Percentiles rank a stretch among this genome's conserved stretches.
Conservation (phyloP, 2,113 vertebrate species). For the Aplodontia rufa region DNA sequence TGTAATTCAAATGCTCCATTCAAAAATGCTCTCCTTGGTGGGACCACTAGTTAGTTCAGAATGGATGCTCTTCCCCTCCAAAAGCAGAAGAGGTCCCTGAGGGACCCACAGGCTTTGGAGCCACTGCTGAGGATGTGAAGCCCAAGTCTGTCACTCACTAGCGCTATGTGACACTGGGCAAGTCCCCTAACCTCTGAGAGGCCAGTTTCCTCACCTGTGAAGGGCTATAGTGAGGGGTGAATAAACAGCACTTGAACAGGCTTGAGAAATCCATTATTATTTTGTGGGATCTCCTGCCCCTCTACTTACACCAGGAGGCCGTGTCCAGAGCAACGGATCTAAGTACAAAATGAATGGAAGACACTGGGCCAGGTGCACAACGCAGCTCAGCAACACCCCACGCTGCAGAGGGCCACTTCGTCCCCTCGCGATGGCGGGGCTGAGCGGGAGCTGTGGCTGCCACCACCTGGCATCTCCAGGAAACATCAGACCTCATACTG, state of each 20-base stretch:
- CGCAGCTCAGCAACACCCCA: rapidly evolving
- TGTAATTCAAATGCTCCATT: neutral
- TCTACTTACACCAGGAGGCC: neutral
- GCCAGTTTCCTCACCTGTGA: neutral
- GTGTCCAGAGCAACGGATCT: no score
- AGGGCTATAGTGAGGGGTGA: neutral
- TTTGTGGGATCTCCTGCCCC: neutral
- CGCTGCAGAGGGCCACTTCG: neutral
- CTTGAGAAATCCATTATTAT: neutral
- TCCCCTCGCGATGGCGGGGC: neutral
- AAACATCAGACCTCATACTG: neutral
- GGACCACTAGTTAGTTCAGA: neutral
- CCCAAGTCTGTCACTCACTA: neutral
- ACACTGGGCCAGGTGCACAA: no score
- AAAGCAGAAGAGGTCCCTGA: neutral
- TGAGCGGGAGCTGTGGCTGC: neutral
- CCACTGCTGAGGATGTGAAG: neutral
- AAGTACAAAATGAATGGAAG: neutral
- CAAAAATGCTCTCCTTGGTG: neutral
- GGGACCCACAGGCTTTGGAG: no score
- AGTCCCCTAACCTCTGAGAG: neutral
- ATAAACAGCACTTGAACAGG: no score
- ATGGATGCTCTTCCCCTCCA: neutral
- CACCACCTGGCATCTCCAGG: neutral
- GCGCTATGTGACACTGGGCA: neutral